phyloP scores from a whole-genome alignment of 2,888 invertebrate genomes.

The Amphimallon solstitiale region DNA sequence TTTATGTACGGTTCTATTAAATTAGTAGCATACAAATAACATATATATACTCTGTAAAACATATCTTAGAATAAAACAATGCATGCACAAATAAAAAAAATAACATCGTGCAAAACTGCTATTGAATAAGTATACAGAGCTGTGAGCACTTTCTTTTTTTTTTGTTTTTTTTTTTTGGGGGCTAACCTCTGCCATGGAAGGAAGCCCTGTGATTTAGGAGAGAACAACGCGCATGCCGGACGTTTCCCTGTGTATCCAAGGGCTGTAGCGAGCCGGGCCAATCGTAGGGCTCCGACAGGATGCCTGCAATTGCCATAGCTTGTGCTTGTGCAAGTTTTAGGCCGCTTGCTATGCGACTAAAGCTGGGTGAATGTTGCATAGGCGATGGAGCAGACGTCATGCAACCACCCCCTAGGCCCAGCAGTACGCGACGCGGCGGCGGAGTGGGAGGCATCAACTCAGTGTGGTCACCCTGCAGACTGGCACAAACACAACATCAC shows the following conservation, averaged over 20 bases:
- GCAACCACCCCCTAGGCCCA: constrained; percentile 59
- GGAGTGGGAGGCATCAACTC: constrained; percentile 73
- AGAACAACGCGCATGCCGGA: constrained; percentile 61
- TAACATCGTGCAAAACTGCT: constrained; percentile 12
- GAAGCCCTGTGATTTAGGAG: constrained; percentile 70
- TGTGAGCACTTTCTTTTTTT: constrained; percentile 45
- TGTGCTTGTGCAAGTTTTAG: constrained; percentile 77
- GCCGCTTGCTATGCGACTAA: constrained; percentile 73
- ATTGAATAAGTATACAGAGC: too few species aligned
- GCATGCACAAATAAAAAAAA: neutral
- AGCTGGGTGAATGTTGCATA: constrained; percentile 61
- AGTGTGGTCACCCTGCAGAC: constrained; percentile 70
- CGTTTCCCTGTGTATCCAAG: constrained; percentile 59
- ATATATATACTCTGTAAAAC: too few species aligned
- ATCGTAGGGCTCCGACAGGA: constrained; percentile 69
- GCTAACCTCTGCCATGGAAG: constrained; percentile 74
- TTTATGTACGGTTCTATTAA: too few species aligned
- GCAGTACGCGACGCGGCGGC: constrained; percentile 66
- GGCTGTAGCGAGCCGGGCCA: constrained; percentile 59
- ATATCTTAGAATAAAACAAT: neutral
- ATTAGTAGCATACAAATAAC: too few species aligned
- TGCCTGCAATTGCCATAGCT: constrained; percentile 77
- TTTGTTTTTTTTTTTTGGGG: constrained; percentile 44
- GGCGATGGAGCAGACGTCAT: constrained; percentile 57
- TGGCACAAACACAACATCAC: constrained; percentile 61